Evolutionary conservation across 1,140 invertebrate species (phyloP).

Genomic region (Drosophila parabipectinata): DNA sequence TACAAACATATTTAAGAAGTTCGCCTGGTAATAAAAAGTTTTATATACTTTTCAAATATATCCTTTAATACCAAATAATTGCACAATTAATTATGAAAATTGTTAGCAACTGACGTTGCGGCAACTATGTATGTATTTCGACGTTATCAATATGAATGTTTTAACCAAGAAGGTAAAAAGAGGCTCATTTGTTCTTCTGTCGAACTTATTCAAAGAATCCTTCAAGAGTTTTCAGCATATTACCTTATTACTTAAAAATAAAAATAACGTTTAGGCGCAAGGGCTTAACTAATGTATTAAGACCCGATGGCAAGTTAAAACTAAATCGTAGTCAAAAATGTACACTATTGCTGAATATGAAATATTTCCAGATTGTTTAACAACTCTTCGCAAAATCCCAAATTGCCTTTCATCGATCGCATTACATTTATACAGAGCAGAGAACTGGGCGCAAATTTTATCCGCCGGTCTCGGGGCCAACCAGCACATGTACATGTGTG

Average conservation of each 20-base stretch:
- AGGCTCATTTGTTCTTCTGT: slow-evolving; percentile 17
- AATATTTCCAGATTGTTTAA: slow-evolving; percentile 45
- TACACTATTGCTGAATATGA: slow-evolving; percentile 55
- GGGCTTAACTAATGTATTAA: slow-evolving; percentile 66
- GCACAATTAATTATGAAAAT: slow-evolving; percentile 50
- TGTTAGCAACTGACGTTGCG: slow-evolving; percentile 24
- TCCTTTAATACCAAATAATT: slow-evolving; percentile 51
- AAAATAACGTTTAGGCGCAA: slow-evolving; percentile 68
- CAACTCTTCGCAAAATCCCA: slow-evolving; percentile 40
- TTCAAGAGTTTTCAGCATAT: slow-evolving; percentile 65
- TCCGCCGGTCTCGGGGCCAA: slow-evolving; percentile 36
- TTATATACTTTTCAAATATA: slow-evolving; percentile 29
- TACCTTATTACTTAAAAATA: slow-evolving; percentile 73
- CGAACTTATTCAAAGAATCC: slow-evolving; percentile 51
- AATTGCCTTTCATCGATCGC: slow-evolving; percentile 15
- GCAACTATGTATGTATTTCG: slow-evolving; percentile 33
- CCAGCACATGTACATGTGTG: slow-evolving; percentile 50
- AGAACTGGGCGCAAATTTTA: slow-evolving; percentile 59
- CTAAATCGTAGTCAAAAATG: slow-evolving; percentile 74
- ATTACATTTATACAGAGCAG: slow-evolving; percentile 60
- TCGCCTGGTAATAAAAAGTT: neutral
- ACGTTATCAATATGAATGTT: slow-evolving; percentile 19
- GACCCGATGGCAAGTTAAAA: slow-evolving; percentile 74
- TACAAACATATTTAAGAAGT: too few relatives aligned
- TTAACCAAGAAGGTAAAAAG: slow-evolving; percentile 17